Conservation (phyloP, 2,888 invertebrate genomes). For the Chrysopilus asiliformis region DNA sequence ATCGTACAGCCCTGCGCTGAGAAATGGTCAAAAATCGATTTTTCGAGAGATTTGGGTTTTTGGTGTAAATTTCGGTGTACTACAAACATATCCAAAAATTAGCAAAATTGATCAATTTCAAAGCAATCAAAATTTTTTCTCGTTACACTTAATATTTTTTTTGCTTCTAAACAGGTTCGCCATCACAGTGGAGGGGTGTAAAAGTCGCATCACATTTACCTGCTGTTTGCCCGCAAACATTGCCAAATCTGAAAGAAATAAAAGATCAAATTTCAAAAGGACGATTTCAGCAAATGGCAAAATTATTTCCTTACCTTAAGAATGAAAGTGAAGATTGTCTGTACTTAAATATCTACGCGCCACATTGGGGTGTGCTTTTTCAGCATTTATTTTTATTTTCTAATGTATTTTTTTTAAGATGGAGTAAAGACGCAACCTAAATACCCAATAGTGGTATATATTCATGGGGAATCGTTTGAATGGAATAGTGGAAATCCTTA, state of each 20-base stretch:
- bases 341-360: constrained; percentile 84
- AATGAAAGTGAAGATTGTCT: constrained; percentile 78
- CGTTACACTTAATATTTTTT: no score
- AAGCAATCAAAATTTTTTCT: no score
- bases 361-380: constrained; percentile 59
- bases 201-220: constrained; percentile 56
- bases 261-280: constrained; percentile 47
- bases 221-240: constrained; percentile 76
- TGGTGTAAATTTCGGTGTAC: background rate
- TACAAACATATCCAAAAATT: background rate
- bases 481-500: constrained; percentile 97
- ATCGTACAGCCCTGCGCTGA: no score
- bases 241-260: constrained; percentile 50
- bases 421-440: constrained; percentile 39
- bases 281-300: constrained; percentile 56
- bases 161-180: constrained; percentile 58
- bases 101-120: background rate
- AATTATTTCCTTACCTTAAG: constrained; percentile 53
- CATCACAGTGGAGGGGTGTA: constrained; percentile 64
- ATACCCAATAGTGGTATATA: constrained; percentile 78
- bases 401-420: no score
- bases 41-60: no score
- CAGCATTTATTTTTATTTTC: no score
- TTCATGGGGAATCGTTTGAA: constrained; percentile 92
- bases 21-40: no score